Base-by-base conservation (phyloP, 2,113 vertebrate genomes). In the Scomber japonicus region DNA sequence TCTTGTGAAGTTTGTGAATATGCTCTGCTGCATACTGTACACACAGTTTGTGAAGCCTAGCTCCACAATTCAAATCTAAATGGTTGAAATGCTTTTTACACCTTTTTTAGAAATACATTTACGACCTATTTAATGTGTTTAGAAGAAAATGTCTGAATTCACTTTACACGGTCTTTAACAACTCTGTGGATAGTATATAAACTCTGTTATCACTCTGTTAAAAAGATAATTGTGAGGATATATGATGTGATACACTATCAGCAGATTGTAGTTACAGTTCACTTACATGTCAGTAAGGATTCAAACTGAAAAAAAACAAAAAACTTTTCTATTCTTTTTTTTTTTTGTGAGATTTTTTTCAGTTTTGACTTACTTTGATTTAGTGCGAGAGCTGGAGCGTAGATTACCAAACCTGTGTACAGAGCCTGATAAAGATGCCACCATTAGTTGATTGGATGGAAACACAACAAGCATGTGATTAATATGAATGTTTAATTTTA, bases 351-450 rank as follows among this genome's bases (percentile, higher is more conserved):
- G 21, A 0, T 35, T 30, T 60, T 2, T 45, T 45, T n/a, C 10
- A 21, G 53, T 17, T n/a, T n/a, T n/a, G 21, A 85, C 95, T 93
- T 91, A 96, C 95, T 95, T 88, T 96, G 95, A 87, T 95, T 96
- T 12, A 96, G 79, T n/a, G 95, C 95, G 7, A 96, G 93, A 61
- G 95, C 95, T 35, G 95, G 95, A n/a, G 95, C 95, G 15, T 96
- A 96, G 78, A 96, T 95, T 46, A 96, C 95, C 89, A 96, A 82
- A 9, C 95, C 95, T 0, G 95, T 96, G 90, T 96, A 96, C 69
- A 96, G 85, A 27, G 31, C 83, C 95, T 96, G 83, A 63, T 51
- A 16, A 10, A 85, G 40, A 90, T 30, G 12, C 5, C 69, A 14
- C 87, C 85, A 93, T 94, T 94, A 95, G 89, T 65, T 89, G 63